Percentiles rank a stretch among this genome's conserved stretches.
phyloP scores from a whole-genome alignment of 1,140 invertebrate species.

The Nautilus pompilius region DNA sequence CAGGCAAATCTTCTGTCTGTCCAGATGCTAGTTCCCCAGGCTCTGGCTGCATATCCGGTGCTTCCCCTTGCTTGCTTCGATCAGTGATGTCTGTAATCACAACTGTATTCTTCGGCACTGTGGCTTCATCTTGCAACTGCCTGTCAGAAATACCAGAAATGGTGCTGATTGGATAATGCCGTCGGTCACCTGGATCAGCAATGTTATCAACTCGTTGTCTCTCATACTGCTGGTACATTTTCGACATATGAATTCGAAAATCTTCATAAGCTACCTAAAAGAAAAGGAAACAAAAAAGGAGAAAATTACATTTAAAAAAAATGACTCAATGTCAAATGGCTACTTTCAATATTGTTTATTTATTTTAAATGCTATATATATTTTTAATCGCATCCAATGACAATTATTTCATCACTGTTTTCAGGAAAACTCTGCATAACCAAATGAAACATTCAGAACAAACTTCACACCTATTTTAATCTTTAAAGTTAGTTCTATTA shows the following conservation, averaged over 20 bases:
- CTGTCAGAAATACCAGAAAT: conserved; percentile 71
- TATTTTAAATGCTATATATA: too few species aligned
- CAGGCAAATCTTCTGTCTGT: too few species aligned
- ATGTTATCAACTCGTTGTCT: conserved; percentile 89
- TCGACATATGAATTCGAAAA: conserved; percentile 63
- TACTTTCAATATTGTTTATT: too few species aligned
- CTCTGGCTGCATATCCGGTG: too few species aligned
- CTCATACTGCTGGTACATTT: conserved; percentile 95
- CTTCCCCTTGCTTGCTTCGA: not conserved
- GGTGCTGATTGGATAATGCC: conserved; percentile 90
- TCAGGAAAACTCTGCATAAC: too few species aligned
- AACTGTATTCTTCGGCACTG: conserved; percentile 37
- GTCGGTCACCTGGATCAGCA: conserved; percentile 85
- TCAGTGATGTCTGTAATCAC: conserved; percentile 39
- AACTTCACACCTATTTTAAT: too few species aligned
- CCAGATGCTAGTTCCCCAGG: too few species aligned
- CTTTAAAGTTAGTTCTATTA: too few species aligned
- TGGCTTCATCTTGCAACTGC: conserved; percentile 16
- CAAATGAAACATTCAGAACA: too few species aligned
- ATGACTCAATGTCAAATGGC: too few species aligned
- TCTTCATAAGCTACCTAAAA: conserved; percentile 76
- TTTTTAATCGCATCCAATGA: too few species aligned
- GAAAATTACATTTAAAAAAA: not conserved
- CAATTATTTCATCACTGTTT: too few species aligned
- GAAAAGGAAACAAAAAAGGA: conserved; percentile 1